A percentile compares a stretch with the other conserved stretches of the same genome.
These are phyloP conservation scores for Pseudorasbora parva DNA, from an alignment of 2,113 vertebrate species.

Conservation along the genomic window DNA sequence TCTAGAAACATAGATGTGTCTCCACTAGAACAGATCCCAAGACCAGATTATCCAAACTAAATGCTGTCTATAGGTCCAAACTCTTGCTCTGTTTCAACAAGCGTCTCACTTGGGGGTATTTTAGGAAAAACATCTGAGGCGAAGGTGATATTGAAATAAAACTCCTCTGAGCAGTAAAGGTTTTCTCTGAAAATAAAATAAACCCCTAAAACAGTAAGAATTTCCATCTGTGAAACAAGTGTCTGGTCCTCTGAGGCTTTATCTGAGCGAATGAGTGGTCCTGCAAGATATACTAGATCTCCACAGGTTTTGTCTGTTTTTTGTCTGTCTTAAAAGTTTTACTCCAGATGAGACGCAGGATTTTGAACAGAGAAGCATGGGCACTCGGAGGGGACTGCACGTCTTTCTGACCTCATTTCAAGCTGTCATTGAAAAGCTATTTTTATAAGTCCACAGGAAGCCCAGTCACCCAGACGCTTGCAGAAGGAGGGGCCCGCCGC, in stretches of 20 bases:
- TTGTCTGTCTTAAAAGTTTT: not conserved
- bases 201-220: not conserved
- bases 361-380: not conserved
- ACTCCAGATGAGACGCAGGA: not conserved
- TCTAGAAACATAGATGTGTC: not conserved
- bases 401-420: slow-evolving; percentile 69
- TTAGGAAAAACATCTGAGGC: not conserved
- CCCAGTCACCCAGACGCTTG: slow-evolving; percentile 60
- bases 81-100: not conserved
- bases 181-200: not conserved
- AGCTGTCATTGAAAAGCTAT: slow-evolving; percentile 76
- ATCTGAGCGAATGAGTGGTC: not conserved
- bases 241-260: not conserved
- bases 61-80: not conserved
- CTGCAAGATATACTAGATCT: not conserved
- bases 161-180: not conserved
- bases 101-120: not conserved
- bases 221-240: not conserved
- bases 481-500: slow-evolving; percentile 33
- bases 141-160: not conserved
- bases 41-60: not conserved
- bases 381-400: not conserved
- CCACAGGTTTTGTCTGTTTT: slow-evolving; percentile 1
- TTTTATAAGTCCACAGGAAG: slow-evolving; percentile 75
- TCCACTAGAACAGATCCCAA: not conserved